These are phyloP conservation scores for Sturmia bella DNA, from an alignment of 2,888 invertebrate genomes.

Conservation along the genomic window DNA sequence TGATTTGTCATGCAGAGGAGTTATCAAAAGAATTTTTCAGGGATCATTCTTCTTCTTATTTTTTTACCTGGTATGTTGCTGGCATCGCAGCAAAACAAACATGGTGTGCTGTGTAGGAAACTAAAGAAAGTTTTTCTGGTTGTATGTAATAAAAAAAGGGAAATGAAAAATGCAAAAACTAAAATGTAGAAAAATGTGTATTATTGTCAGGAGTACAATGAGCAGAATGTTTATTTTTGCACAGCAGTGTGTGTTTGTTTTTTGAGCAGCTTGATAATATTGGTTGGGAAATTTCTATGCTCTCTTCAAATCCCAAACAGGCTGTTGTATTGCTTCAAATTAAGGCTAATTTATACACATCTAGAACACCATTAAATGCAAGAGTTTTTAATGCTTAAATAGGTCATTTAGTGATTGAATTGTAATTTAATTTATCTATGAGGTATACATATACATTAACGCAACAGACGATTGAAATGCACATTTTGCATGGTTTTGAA, in stretches of 20 bases:
- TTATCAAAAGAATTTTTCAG: conserved; percentile 22
- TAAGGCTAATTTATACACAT: neutral
- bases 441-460: neutral
- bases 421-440: neutral
- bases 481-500: too few relatives aligned
- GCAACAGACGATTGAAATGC: too few relatives aligned
- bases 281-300: conserved; percentile 28
- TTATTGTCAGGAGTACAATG: conserved; percentile 53
- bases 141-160: neutral
- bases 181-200: conserved; percentile 38
- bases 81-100: conserved; percentile 19
- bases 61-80: conserved; percentile 4
- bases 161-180: conserved; percentile 3
- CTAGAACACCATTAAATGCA: neutral
- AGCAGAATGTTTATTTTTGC: conserved; percentile 15
- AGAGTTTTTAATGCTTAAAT: neutral
- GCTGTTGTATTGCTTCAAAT: neutral
- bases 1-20: conserved; percentile 19
- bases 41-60: neutral
- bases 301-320: neutral
- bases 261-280: conserved; percentile 16
- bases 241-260: neutral
- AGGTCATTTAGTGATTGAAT: conserved; percentile 19
- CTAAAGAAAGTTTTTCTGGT: neutral
- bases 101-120: neutral